phyloP scores from a whole-genome alignment of 37 sponge, comb jelly and placozoan genomes.

The Halichondria panicea region DNA sequence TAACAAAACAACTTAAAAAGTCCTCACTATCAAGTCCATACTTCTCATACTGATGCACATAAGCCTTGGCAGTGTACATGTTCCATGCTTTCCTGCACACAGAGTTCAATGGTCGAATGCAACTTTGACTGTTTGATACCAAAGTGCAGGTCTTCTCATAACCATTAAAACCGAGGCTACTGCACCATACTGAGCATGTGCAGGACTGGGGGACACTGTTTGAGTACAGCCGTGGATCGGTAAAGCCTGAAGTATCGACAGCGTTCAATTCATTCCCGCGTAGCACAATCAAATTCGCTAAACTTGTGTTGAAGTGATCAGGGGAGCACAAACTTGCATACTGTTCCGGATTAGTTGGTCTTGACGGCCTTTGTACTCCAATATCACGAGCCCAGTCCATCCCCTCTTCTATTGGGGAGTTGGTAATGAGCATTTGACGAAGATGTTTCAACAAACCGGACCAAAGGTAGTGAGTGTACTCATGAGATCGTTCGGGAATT shows the following conservation, averaged over 20 bases:
- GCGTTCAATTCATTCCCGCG: slow-evolving; percentile 59
- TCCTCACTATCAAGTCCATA: slow-evolving; percentile 70
- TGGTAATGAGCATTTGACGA: slow-evolving; percentile 80
- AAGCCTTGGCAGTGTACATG: slow-evolving; percentile 75
- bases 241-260: slow-evolving; percentile 18
- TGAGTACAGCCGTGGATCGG: slow-evolving; percentile 52
- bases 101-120: slow-evolving; percentile 49
- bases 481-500: slow-evolving; percentile 60
- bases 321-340: not conserved
- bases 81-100: slow-evolving; percentile 70
- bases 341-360: too few relatives aligned
- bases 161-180: slow-evolving; percentile 43
- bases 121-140: slow-evolving; percentile 68
- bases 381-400: slow-evolving; percentile 64
- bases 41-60: slow-evolving; percentile 75
- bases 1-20: slow-evolving; percentile 61
- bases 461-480: slow-evolving; percentile 75
- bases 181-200: slow-evolving; percentile 31
- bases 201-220: slow-evolving; percentile 8
- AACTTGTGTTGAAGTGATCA: slow-evolving; percentile 45
- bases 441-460: slow-evolving; percentile 75
- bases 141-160: slow-evolving; percentile 81
- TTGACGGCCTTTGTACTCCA: too few relatives aligned
- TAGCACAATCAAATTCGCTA: slow-evolving; percentile 59
- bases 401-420: slow-evolving; percentile 76